Evolutionary conservation across 2,888 invertebrate species (phyloP), one percentile per base, ranked within the genome.

Genomic region (Polydesmus complanatus): DNA sequence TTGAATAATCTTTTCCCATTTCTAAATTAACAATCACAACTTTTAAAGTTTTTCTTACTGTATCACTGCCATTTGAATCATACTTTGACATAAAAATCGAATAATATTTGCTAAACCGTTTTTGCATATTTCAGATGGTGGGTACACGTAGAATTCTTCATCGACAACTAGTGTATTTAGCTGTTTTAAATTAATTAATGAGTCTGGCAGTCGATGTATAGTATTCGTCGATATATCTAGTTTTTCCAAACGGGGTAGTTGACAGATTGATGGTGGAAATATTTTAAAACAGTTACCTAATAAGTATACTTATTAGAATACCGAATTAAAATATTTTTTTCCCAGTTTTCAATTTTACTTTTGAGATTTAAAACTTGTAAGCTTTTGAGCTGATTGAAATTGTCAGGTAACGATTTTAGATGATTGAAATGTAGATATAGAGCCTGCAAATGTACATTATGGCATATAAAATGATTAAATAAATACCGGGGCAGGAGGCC

Each of bases 251-350:
- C 37, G 19, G n/a, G 23, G 37, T 3, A 62, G n/a, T 21, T 48
- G 53, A 23, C 62, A 61, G 19, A 61, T 18, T 8, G 57, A 27
- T 48, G 21, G 53, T 22, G 62, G 62, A 60, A 62, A 62, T 27
- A 21, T 57, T 53, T 54, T 52, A 53, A 62, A 56, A 26, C 48
- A 27, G 22, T 62, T 62, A 22, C 57, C 62, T 62, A 48, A 26
- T 18, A 61, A 27, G n/a, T n/a, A 50, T 26, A 37, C 25, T 21
- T 18, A 25, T 22, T 23, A 47, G 51, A n/a, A 1, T n/a, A 56
- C 2, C 27, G 23, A 27, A 11, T 19, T 26, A 48, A 21, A 54
- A 11, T 23, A 27, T 3, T 3, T 49, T 56, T 8, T 27, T 49
- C 21, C 19, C 19, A 2, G 1, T 1, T 48, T 3, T 2, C 22